These are phyloP conservation scores for Amphipyra berbera DNA, from an alignment of 2,888 invertebrate genomes.

Conservation along the genomic window DNA sequence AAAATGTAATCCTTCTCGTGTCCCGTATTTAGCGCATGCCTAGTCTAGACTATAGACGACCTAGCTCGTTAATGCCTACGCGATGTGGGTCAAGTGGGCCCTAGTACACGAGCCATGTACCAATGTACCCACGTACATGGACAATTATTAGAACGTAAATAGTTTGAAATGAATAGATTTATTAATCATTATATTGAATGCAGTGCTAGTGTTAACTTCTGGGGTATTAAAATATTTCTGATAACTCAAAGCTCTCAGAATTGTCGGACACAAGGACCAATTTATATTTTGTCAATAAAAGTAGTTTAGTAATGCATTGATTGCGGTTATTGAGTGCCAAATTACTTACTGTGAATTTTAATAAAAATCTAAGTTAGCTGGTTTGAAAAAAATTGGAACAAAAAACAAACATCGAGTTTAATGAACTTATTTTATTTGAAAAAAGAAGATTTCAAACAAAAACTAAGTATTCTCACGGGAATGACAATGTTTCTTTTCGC, in stretches of 20 bases:
- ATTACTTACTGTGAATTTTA: neutral
- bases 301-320: too few relatives aligned
- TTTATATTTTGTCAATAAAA: too few relatives aligned
- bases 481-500: constrained; percentile 45
- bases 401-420: constrained; percentile 1
- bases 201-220: too few relatives aligned
- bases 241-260: too few relatives aligned
- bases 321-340: too few relatives aligned
- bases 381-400: neutral
- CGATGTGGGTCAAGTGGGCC: constrained; percentile 56
- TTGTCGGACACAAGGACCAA: too few relatives aligned
- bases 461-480: constrained; percentile 55
- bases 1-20: constrained; percentile 19
- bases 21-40: constrained; percentile 26
- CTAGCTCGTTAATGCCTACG: constrained; percentile 39
- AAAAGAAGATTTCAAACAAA: constrained; percentile 33
- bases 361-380: neutral
- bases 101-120: constrained; percentile 7
- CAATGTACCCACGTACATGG: constrained; percentile 32
- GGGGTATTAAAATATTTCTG: too few relatives aligned
- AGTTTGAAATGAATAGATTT: too few relatives aligned
- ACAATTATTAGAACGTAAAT: constrained; percentile 8
- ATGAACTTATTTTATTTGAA: constrained; percentile 2
- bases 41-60: constrained; percentile 40
- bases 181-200: too few relatives aligned